Evolutionary conservation across 1,140 invertebrate species (phyloP).

Genomic region (Agrilus planipennis): DNA sequence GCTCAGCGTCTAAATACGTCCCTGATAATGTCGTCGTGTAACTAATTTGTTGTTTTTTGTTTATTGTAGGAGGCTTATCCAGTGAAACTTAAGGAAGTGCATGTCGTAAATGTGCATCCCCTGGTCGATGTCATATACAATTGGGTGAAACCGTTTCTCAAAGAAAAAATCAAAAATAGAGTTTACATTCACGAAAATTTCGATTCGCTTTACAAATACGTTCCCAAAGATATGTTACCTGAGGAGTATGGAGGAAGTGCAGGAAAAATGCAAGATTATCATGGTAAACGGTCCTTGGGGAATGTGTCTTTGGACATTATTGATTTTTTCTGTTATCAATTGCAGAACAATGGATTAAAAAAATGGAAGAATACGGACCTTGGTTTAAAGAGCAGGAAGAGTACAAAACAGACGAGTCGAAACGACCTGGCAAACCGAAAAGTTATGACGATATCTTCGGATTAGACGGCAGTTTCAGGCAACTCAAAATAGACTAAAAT

Average conservation of each 20-base stretch:
- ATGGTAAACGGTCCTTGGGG: slow-evolving; percentile 39
- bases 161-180: slow-evolving; percentile 73
- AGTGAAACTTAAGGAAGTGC: slow-evolving; percentile 72
- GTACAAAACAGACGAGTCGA: slow-evolving; percentile 58
- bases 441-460: slow-evolving; percentile 71
- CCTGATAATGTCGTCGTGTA: no score
- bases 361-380: slow-evolving; percentile 54
- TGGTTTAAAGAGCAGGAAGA: slow-evolving; percentile 66
- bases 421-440: slow-evolving; percentile 64
- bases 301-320: no score
- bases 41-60: no score
- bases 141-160: slow-evolving; percentile 73
- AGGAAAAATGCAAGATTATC: slow-evolving; percentile 54
- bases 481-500: slow-evolving; percentile 60
- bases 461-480: slow-evolving; percentile 68
- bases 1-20: no score
- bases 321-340: no score
- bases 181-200: slow-evolving; percentile 60
- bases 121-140: slow-evolving; percentile 69
- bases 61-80: slow-evolving; percentile 62
- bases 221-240: slow-evolving; percentile 67
- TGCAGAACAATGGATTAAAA: slow-evolving; percentile 59
- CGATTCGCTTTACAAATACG: slow-evolving; percentile 59
- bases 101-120: slow-evolving; percentile 71
- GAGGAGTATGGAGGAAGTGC: slow-evolving; percentile 66